Percentiles rank a stretch among this genome's conserved stretches.
Conservation (phyloP, 2,113 vertebrate species). For the Bucco capensis region DNA sequence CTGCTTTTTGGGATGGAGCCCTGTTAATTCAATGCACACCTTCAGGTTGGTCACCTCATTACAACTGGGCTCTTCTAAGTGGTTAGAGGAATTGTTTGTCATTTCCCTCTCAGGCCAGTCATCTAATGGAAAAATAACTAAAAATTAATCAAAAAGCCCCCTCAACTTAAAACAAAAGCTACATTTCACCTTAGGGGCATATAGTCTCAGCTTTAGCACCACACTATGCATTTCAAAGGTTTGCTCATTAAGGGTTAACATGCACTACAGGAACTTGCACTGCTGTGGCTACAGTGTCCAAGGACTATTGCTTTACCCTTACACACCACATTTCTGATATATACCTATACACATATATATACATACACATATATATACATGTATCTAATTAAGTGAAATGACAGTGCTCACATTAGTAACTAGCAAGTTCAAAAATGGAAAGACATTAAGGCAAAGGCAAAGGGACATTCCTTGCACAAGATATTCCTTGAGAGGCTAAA, state of each 20-base stretch:
- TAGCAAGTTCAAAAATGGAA: conserved; percentile 63
- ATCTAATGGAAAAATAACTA: conserved; percentile 84
- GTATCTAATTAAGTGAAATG: conserved; percentile 59
- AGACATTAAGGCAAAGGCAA: conserved; percentile 68
- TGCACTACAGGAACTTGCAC: conserved; percentile 69
- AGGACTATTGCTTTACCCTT: conserved; percentile 59
- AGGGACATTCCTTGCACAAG: conserved; percentile 61
- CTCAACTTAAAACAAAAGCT: conserved; percentile 77
- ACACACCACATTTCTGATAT: conserved; percentile 46
- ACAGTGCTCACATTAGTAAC: conserved; percentile 66
- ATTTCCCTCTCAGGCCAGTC: conserved; percentile 83
- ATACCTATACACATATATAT: conserved; percentile 43
- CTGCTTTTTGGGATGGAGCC: conserved; percentile 95
- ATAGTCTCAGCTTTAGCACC: conserved; percentile 63
- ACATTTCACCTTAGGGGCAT: conserved; percentile 74
- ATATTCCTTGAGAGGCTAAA: conserved; percentile 53
- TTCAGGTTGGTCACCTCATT: conserved; percentile 96
- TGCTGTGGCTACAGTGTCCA: conserved; percentile 67
- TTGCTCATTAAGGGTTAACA: conserved; percentile 60
- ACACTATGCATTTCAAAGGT: conserved; percentile 67
- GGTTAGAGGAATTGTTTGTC: conserved; percentile 83
- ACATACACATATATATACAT: conserved; percentile 16
- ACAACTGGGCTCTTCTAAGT: conserved; percentile 85
- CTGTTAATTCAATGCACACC: conserved; percentile 98
- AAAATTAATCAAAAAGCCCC: conserved; percentile 84